Percentiles rank a stretch among this genome's conserved stretches.
Evolutionary conservation across 2,888 invertebrate species (phyloP).

Genomic region (Orthonevra nobilis): DNA sequence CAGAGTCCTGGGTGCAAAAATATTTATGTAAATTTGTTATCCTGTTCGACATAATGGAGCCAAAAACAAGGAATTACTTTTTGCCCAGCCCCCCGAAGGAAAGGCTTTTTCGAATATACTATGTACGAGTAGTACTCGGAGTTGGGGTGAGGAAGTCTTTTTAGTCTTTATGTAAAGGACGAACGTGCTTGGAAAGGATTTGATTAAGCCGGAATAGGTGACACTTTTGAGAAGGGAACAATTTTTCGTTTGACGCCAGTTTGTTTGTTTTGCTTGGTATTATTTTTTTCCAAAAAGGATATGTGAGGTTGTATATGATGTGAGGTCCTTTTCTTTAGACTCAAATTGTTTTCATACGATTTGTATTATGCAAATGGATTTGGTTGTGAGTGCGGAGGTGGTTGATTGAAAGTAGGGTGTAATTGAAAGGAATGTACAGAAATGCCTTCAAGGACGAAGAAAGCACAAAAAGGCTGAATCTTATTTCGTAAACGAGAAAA

Average conservation of each 20-base stretch:
- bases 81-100: constrained; percentile 29
- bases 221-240: constrained; percentile 9
- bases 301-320: too few relatives aligned
- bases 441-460: background rate
- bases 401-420: constrained; percentile 36
- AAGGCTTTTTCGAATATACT: too few relatives aligned
- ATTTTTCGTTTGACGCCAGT: constrained; percentile 13
- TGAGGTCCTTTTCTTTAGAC: too few relatives aligned
- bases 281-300: background rate
- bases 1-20: background rate
- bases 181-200: background rate
- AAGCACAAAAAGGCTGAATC: background rate
- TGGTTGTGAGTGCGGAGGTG: constrained; percentile 1
- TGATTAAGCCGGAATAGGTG: constrained; percentile 14
- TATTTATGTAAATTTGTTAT: constrained; percentile 55
- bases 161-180: background rate
- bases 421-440: background rate
- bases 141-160: too few relatives aligned
- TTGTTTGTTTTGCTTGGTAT: constrained; percentile 15
- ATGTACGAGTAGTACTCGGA: too few relatives aligned
- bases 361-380: constrained; percentile 37
- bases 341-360: background rate
- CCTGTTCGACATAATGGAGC: constrained; percentile 46
- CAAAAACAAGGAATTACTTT: constrained; percentile 51
- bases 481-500: background rate